A percentile compares a stretch with the other conserved stretches of the same genome.
Evolutionary conservation across 2,888 invertebrate genomes (phyloP).

Genomic region (Fissipunctia ypsillon): DNA sequence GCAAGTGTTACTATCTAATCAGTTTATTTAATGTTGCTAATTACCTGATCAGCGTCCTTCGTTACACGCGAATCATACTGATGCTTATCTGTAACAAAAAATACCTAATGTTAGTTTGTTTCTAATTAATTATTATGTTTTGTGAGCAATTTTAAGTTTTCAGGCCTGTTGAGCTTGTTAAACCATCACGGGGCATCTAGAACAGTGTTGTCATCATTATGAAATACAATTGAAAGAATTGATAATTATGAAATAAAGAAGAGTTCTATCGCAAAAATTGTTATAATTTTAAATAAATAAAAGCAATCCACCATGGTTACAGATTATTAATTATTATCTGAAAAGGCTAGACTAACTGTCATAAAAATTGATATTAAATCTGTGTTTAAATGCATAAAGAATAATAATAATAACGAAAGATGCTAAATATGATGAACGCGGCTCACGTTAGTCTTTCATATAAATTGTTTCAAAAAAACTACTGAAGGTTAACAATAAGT

Average conservation of each 20-base stretch:
- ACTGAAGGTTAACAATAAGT: background rate
- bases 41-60: constrained; percentile 37
- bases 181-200: constrained; percentile 73
- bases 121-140: background rate
- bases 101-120: background rate
- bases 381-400: no score
- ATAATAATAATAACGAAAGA: background rate
- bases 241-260: background rate
- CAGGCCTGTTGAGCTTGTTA: constrained; percentile 85
- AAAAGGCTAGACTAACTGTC: no score
- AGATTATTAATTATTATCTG: no score
- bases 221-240: background rate
- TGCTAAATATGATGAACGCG: background rate
- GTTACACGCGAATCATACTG: background rate
- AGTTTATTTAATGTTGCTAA: background rate
- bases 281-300: no score
- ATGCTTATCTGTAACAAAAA: constrained; percentile 33
- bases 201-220: constrained; percentile 72
- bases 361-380: no score
- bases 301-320: no score
- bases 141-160: constrained; percentile 42
- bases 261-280: no score
- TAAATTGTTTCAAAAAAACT: background rate
- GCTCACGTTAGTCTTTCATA: background rate
- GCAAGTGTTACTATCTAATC: background rate